Evolutionary conservation across 2,113 vertebrate species (phyloP), one percentile per base, ranked within the genome.

Genomic region (Nyctereutes procyonoides): DNA sequence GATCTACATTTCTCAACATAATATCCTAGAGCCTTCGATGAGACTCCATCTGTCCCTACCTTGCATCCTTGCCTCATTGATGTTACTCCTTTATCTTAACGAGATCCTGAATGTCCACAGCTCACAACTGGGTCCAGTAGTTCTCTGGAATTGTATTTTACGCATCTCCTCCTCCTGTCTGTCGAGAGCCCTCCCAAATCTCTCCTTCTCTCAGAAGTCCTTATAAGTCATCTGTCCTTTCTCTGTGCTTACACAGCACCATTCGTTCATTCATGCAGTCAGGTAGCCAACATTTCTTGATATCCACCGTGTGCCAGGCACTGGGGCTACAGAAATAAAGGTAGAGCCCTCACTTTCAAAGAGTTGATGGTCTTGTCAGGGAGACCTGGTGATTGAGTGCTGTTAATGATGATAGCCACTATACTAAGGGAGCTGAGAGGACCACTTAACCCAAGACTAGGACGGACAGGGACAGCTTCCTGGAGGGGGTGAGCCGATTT

Each of bases 151-250:
- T 43, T 43, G 6, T 43, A 43, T 43, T 43, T 43, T 43, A 43
- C 5, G 1, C 43, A 43, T 43, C 43, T 43, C 43, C 43, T 73
- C 1, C n/a, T 62, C 67, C 20, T 74, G 5, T 77, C 85, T 92
- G 35, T 96, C 22, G 81, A 24, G 84, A 80, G 28, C 56, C 62
- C 30, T 92, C 26, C 90, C 63, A 80, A 5, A 38, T 95, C 24
- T 93, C 62, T 28, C 30, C 65, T 95, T 69, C 53, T 92, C 43
- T 71, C 84, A 90, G 69, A 73, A 88, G 32, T 38, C 74, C 79
- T 76, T 20, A 7, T 69, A 76, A 1, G 17, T 62, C 24, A 26
- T 11, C 55, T 88, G 2, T 87, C n/a, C 79, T 71, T 73, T 81
- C 35, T 24, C 38, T 55, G 8, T 88, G n/a, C 56, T 79, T 84